Conservation (phyloP, 2,113 vertebrate species). For the Eidolon helvum region DNA sequence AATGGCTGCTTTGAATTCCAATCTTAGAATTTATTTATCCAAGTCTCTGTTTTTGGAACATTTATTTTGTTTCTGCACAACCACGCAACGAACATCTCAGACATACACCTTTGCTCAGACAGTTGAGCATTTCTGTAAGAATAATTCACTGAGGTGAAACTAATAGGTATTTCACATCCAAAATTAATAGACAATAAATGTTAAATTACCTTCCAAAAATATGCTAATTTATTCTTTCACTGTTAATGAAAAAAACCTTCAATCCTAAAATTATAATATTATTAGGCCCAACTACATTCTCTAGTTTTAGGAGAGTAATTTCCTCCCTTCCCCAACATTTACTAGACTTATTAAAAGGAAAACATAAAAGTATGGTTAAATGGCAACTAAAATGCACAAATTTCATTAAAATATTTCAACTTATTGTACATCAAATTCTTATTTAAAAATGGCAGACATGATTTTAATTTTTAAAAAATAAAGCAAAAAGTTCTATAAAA, state of each 20-base stretch:
- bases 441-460: neutral
- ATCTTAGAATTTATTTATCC: neutral
- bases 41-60: neutral
- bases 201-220: neutral
- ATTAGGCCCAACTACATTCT: neutral
- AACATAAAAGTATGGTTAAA: neutral
- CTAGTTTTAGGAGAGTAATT: neutral
- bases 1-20: neutral
- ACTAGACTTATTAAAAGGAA: neutral
- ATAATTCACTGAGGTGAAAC: neutral
- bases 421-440: neutral
- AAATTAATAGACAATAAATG: neutral
- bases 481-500: neutral
- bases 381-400: neutral
- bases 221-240: neutral
- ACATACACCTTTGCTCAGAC: neutral
- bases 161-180: neutral
- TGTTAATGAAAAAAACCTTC: neutral
- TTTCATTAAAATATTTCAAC: slow-evolving; percentile 37
- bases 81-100: neutral
- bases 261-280: neutral
- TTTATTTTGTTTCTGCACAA: neutral
- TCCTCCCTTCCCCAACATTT: neutral
- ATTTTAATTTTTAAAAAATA: neutral
- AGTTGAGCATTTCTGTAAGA: neutral